Evolutionary conservation across 2,113 vertebrate genomes (phyloP).

Genomic region (Serilophus lunatus): DNA sequence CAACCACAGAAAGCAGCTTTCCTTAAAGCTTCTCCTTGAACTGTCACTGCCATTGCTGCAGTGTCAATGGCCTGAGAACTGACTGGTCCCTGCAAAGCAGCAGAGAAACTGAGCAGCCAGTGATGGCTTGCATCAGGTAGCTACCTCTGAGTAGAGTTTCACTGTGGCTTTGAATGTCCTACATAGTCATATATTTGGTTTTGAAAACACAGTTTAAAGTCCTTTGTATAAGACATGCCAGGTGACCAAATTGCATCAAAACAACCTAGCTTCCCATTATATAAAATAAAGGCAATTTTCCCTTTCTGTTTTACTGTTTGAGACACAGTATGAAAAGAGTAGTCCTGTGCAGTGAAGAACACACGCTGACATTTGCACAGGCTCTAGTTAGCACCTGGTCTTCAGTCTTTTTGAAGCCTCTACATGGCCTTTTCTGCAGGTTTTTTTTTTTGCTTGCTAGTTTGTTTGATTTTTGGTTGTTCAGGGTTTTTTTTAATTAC

Average conservation of each 20-base stretch:
- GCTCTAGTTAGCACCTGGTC: neutral
- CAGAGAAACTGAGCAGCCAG: neutral
- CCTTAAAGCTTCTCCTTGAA: neutral
- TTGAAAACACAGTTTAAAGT: neutral
- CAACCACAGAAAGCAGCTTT: neutral
- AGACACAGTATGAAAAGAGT: neutral
- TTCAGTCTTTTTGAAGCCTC: neutral
- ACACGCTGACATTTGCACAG: neutral
- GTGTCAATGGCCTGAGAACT: neutral
- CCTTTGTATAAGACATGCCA: neutral
- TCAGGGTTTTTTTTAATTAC: neutral
- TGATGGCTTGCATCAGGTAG: neutral
- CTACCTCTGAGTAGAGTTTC: neutral
- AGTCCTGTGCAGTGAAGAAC: neutral
- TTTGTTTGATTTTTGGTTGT: too few relatives aligned
- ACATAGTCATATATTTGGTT: neutral
- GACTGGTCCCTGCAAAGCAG: neutral
- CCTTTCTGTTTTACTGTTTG: neutral
- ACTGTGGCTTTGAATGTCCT: neutral
- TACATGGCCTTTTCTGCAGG: neutral
- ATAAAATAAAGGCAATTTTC: neutral
- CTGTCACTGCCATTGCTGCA: rapidly evolving
- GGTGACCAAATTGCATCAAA: neutral
- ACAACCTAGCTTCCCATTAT: neutral
- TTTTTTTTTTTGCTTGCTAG: neutral